A percentile compares a stretch with the other conserved stretches of the same genome.
These are phyloP conservation scores for Drosophila ezoana DNA, from an alignment of 2,888 invertebrate species.

Conservation along the genomic window DNA sequence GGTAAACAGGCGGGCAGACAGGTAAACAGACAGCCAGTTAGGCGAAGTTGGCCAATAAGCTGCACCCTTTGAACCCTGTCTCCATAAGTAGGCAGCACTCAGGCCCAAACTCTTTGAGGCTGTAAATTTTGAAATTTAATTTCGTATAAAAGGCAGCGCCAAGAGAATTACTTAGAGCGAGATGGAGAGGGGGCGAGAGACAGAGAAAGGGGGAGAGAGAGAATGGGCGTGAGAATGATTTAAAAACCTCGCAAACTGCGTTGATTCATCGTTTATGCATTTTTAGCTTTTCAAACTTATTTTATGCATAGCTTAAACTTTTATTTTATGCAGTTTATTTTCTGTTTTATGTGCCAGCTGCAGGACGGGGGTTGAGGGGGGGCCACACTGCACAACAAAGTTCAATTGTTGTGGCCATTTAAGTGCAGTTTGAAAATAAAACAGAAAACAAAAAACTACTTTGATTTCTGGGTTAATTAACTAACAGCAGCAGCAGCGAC, in stretches of 20 bases:
- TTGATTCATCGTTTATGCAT: slow-evolving; percentile 47
- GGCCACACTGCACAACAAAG: slow-evolving; percentile 34
- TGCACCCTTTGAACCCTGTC: slow-evolving; percentile 25
- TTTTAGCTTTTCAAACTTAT: slow-evolving; percentile 40
- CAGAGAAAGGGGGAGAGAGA: not conserved
- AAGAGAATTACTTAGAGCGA: slow-evolving; percentile 38
- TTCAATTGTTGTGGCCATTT: slow-evolving; percentile 48
- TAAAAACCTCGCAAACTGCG: not conserved
- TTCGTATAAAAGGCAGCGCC: slow-evolving; percentile 56
- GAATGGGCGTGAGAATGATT: not conserved
- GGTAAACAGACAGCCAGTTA: slow-evolving; percentile 7
- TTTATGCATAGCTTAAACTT: slow-evolving; percentile 32
- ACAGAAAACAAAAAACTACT: slow-evolving; percentile 14
- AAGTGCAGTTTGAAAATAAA: slow-evolving; percentile 18
- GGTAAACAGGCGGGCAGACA: slow-evolving; percentile 13
- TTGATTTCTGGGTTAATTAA: slow-evolving; percentile 74
- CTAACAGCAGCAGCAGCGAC: slow-evolving; percentile 40
- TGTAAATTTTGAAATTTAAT: slow-evolving; percentile 51
- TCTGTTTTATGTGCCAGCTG: slow-evolving; percentile 58
- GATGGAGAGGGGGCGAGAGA: not conserved
- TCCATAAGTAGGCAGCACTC: not conserved
- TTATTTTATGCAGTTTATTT: not conserved
- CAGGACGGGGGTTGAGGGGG: not conserved
- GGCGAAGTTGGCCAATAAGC: not conserved
- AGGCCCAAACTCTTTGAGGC: slow-evolving; percentile 20